phyloP scores from a whole-genome alignment of 1,140 invertebrate genomes.

The Chlorops oryzae region DNA sequence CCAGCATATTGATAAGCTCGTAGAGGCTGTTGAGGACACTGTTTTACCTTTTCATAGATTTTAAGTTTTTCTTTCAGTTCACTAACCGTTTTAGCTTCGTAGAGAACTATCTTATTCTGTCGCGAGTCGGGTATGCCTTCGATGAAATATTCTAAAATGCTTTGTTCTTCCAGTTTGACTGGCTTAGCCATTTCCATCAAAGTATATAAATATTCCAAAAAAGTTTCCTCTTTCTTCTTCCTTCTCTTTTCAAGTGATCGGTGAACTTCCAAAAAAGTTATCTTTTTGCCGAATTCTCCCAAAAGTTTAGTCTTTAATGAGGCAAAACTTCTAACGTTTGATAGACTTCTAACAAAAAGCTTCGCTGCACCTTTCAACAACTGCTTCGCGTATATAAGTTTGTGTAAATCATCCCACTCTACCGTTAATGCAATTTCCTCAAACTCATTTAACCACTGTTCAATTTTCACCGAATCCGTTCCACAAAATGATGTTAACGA shows the following conservation, averaged over 20 bases:
- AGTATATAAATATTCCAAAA: conserved; percentile 7
- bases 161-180: conserved; percentile 1
- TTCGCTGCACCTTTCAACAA: conserved; percentile 7
- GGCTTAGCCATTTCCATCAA: conserved; percentile 5
- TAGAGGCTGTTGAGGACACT: no score
- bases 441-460: conserved; percentile 3
- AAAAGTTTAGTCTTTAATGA: background rate
- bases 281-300: background rate
- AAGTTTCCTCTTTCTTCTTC: background rate
- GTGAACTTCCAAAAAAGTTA: conserved; percentile 1
- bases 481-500: background rate
- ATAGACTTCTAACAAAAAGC: conserved; percentile 6
- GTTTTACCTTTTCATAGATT: conserved; percentile 4
- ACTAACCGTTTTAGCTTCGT: background rate
- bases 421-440: background rate
- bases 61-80: background rate
- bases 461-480: background rate
- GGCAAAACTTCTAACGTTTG: background rate
- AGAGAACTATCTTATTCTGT: background rate
- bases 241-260: background rate
- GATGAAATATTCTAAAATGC: conserved; percentile 9
- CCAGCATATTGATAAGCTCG: no score
- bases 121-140: conserved; percentile 2
- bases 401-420: conserved; percentile 4
- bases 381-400: conserved; percentile 7